A percentile compares a stretch with the other conserved stretches of the same genome.
Evolutionary conservation across 1,140 invertebrate species (phyloP).

Genomic region (Drosophila serrata): DNA sequence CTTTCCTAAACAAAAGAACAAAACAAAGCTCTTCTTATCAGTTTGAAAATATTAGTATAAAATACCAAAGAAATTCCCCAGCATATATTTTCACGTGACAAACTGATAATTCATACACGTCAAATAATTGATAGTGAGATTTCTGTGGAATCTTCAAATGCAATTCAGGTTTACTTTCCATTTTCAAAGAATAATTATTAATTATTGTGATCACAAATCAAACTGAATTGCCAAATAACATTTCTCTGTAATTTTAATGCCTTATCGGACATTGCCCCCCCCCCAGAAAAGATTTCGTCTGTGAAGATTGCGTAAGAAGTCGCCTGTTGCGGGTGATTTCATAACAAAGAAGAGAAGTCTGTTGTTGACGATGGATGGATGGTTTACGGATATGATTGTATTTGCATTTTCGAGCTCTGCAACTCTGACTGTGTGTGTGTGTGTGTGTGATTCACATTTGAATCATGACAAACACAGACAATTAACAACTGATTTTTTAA

Average conservation of each 20-base stretch:
- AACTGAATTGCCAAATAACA: background rate
- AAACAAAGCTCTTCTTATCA: conserved; percentile 11
- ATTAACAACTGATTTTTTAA: conserved; percentile 64
- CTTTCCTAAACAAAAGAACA: background rate
- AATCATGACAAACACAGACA: conserved; percentile 56
- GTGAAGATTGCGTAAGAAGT: conserved; percentile 23
- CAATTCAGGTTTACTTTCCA: background rate
- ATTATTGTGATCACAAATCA: background rate
- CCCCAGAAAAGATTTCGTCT: background rate
- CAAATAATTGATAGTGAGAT: conserved; percentile 13
- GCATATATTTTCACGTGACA: conserved; percentile 28
- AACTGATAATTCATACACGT: conserved; percentile 3
- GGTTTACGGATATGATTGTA: background rate
- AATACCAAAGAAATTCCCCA: background rate
- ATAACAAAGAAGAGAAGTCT: conserved; percentile 12
- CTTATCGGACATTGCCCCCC: conserved; percentile 42
- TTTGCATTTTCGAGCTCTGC: conserved; percentile 9
- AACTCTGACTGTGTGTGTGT: conserved; percentile 25
- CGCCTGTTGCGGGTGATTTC: conserved; percentile 17
- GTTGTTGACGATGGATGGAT: background rate
- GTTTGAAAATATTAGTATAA: conserved; percentile 14
- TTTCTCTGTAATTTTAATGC: conserved; percentile 1
- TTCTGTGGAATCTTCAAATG: conserved; percentile 10
- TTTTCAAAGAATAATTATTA: conserved; percentile 18
- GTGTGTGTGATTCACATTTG: conserved; percentile 47